These are phyloP conservation scores for Phyllostomus discolor DNA, from an alignment of 2,113 vertebrate genomes.

Conservation along the genomic window DNA sequence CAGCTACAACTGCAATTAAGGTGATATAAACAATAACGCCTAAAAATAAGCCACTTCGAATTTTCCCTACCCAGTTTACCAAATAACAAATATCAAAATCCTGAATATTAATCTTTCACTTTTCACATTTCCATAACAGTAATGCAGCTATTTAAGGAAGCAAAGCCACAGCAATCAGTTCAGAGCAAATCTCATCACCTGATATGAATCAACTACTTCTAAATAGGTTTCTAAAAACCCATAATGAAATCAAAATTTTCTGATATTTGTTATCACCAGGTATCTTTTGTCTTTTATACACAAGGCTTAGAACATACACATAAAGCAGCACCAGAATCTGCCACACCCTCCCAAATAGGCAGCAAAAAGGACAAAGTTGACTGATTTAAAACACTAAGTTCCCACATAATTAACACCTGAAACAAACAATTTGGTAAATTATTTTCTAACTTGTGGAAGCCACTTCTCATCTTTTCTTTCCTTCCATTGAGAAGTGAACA, in stretches of 20 bases:
- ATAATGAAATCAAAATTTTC: not conserved
- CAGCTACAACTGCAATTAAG: not conserved
- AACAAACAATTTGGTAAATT: not conserved
- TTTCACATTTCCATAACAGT: not conserved
- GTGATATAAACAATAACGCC: not conserved
- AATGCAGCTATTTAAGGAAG: not conserved
- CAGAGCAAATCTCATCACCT: not conserved
- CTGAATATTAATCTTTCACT: not conserved
- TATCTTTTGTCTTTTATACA: not conserved
- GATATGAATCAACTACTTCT: not conserved
- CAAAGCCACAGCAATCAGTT: not conserved
- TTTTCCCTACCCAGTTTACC: not conserved
- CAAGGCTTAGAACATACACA: not conserved
- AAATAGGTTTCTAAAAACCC: not conserved
- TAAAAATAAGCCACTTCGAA: not conserved
- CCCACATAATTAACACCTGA: not conserved
- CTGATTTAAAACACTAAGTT: not conserved
- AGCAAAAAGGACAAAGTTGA: not conserved
- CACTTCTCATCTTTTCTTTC: not conserved
- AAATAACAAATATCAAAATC: not conserved
- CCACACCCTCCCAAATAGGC: not conserved
- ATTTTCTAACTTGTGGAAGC: not conserved
- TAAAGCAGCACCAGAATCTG: not conserved
- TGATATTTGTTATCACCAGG: not conserved
- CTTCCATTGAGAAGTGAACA: not conserved